Base-by-base conservation (phyloP, 1,140 invertebrate genomes). In the Galleria mellonella region DNA sequence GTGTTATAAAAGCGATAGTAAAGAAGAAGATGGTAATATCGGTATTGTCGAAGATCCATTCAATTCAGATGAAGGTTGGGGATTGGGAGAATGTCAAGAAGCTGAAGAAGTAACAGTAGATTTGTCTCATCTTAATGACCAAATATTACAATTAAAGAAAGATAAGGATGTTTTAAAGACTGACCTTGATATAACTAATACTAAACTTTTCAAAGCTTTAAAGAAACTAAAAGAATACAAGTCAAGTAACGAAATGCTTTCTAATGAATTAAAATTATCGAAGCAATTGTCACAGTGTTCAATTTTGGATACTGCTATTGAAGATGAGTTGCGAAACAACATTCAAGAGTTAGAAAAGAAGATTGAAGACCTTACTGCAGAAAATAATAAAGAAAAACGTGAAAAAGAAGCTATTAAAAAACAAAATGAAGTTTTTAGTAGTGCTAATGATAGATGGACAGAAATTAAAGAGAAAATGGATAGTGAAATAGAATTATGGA, bases 391-490 rank as follows among this genome's bases (percentile, higher is more conserved):
- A 69, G 86, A 90, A 17, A 87, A 88, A 41, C 52, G 65, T 0
- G 93, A 95, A 47, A 93, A 91, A 61, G 90, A 91, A 46, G 84
- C 86, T 53, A 62, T 94, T 4, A 51, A 87, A 10, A 94, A 94
- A 60, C 89, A 89, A 71, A 88, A 95, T 40, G 94, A 95, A 51
- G 88, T 93, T 4, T 72, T 96, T 7, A 90, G 90, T 2, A 87
- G 90, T 11, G 92, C 93, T n/a, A 94, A 95, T 68, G 93, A 95
- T 29, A 88, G 90, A 37, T 89, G 94, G 55, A 72, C 91, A 2
- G 93, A 95, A 63, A 90, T 92, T 74, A 95, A 95, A 79, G 93
- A 95, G 70, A 91, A 91, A 47, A 90, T 94, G 76, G 93, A 94
- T 53, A 87, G 86, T 60, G 91, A 92, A 71, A 87, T 92, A 49